These are phyloP conservation scores for Polydrusus tereticollis DNA, from an alignment of 2,888 invertebrate genomes.

Conservation along the genomic window DNA sequence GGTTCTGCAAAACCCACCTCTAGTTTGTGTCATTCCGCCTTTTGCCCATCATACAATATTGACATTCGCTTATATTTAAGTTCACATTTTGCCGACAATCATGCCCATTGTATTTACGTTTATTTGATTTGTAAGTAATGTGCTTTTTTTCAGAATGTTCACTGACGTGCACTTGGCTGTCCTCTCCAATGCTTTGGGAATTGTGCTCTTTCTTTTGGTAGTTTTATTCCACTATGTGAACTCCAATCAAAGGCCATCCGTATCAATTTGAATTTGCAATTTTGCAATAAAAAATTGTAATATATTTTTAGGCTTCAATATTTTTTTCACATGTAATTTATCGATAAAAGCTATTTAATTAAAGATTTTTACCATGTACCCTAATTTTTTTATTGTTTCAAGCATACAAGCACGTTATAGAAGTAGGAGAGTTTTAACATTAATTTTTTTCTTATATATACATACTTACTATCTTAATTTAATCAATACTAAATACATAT, in stretches of 20 bases:
- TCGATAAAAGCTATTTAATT: conserved; percentile 1
- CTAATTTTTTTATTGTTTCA: not conserved
- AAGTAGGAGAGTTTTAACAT: too few relatives aligned
- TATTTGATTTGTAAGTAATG: too few relatives aligned
- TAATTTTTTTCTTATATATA: too few relatives aligned
- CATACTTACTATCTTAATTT: too few relatives aligned
- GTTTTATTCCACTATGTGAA: conserved; percentile 97
- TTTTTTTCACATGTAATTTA: not conserved
- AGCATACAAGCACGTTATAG: not conserved
- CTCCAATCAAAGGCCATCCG: conserved; percentile 75
- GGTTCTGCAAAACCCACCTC: too few relatives aligned
- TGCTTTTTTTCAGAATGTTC: conserved; percentile 77
- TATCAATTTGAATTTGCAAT: not conserved
- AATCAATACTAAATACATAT: too few relatives aligned
- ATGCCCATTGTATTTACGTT: too few relatives aligned
- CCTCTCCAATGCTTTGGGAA: conserved; percentile 95
- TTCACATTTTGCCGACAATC: too few relatives aligned
- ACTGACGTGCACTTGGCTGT: conserved; percentile 96
- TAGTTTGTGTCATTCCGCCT: too few relatives aligned
- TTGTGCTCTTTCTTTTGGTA: conserved; percentile 91
- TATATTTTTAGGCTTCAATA: not conserved
- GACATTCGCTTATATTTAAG: too few relatives aligned
- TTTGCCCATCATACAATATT: too few relatives aligned
- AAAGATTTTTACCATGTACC: not conserved
- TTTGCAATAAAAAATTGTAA: not conserved